phyloP scores from a whole-genome alignment of 2,888 invertebrate species.

The Lithophane ornitopus region DNA sequence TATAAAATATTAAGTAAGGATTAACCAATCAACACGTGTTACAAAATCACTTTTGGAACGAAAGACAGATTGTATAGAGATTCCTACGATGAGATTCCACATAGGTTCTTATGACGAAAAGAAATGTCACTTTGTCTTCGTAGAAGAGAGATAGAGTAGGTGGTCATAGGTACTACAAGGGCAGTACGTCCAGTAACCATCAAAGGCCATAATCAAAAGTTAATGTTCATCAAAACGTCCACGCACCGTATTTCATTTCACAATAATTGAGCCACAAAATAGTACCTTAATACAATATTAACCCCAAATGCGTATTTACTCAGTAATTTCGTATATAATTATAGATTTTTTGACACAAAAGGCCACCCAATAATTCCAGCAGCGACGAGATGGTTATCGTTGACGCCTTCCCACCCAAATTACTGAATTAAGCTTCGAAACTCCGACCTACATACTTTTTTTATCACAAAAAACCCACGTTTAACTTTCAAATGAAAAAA shows the following conservation, averaged over 20 bases:
- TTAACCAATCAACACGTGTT: too few relatives aligned
- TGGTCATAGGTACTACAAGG: background rate
- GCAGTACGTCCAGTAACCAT: constrained; percentile 10
- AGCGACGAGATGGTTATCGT: constrained; percentile 83
- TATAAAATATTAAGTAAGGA: too few relatives aligned
- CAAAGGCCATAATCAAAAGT: constrained; percentile 28
- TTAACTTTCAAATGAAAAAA: constrained; percentile 17
- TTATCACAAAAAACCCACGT: constrained; percentile 19
- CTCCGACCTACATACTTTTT: constrained; percentile 72
- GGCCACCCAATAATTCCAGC: constrained; percentile 82
- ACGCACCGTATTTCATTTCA: constrained; percentile 35
- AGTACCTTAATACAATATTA: constrained; percentile 57
- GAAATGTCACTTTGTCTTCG: background rate
- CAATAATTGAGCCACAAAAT: constrained; percentile 55
- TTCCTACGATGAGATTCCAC: too few relatives aligned
- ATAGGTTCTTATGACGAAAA: background rate
- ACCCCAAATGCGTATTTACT: constrained; percentile 76
- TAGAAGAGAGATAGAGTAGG: background rate
- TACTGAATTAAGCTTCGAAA: constrained; percentile 78
- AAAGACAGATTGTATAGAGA: too few relatives aligned
- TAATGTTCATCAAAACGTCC: constrained; percentile 33
- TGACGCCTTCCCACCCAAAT: constrained; percentile 80
- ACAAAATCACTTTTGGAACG: too few relatives aligned
- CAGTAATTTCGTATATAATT: constrained; percentile 81
- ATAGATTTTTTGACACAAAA: constrained; percentile 80